phyloP scores from a whole-genome alignment of 2,888 invertebrate genomes.

The Halictus quadricinctus region DNA sequence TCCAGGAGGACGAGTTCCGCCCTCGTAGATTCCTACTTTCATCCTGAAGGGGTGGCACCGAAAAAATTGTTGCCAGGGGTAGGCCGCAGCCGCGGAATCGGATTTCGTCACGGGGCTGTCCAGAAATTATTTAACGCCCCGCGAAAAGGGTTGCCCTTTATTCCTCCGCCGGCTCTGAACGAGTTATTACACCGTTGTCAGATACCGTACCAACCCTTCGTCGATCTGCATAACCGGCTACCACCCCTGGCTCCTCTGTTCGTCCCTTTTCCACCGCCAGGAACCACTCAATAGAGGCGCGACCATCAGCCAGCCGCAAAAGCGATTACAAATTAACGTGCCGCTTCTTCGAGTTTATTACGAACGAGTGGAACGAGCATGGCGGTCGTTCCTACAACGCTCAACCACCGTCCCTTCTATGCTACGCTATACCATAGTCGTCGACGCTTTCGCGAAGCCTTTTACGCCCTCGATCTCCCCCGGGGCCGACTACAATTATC shows the following conservation, averaged over 20 bases:
- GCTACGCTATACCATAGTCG: not conserved
- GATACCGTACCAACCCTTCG: constrained; percentile 70
- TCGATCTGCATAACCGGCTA: constrained; percentile 78
- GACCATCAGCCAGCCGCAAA: constrained; percentile 74
- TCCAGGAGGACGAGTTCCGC: too few relatives aligned
- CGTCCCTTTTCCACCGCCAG: constrained; percentile 66
- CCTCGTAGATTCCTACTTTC: not conserved
- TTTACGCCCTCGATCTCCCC: constrained; percentile 40
- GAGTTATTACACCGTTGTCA: constrained; percentile 76
- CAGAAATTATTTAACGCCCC: constrained; percentile 53
- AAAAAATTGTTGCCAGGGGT: not conserved
- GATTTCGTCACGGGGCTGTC: constrained; percentile 58
- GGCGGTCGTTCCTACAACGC: not conserved
- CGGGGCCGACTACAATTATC: constrained; percentile 75
- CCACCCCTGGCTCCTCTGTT: constrained; percentile 56
- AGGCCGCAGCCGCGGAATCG: not conserved
- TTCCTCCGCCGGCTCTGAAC: constrained; percentile 69
- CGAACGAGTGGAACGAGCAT: constrained; percentile 69
- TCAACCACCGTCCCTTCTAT: not conserved
- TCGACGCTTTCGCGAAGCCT: constrained; percentile 17
- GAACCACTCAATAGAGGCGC: constrained; percentile 75
- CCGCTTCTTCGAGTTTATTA: constrained; percentile 78
- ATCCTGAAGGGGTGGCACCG: not conserved
- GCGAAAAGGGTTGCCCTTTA: constrained; percentile 73
- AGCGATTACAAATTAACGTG: constrained; percentile 81